Evolutionary conservation across 2,113 vertebrate species (phyloP).

Genomic region (Natator depressus): DNA sequence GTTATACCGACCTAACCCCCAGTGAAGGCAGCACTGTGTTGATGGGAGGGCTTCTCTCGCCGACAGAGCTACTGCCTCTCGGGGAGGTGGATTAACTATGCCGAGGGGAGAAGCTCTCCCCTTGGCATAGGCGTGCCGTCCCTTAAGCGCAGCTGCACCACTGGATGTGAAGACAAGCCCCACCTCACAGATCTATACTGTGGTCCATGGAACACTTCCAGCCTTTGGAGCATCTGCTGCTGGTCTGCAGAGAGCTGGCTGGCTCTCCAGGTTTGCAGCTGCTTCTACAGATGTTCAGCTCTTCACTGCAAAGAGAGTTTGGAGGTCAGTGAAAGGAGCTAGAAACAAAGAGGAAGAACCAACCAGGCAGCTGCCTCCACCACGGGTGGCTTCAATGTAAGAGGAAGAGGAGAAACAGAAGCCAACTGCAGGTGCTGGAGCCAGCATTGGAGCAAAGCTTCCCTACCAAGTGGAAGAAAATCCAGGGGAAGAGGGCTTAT

Average conservation of each 20-base stretch:
- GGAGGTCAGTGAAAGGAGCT: background rate
- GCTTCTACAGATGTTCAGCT: background rate
- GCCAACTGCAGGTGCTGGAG: background rate
- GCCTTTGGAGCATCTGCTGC: background rate
- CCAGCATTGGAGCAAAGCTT: background rate
- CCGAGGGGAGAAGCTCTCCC: background rate
- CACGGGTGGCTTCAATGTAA: background rate
- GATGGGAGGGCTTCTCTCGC: background rate
- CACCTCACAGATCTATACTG: background rate
- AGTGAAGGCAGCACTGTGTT: background rate
- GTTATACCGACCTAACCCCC: no score
- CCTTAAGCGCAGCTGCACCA: background rate
- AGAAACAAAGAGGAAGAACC: background rate
- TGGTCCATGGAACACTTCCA: background rate
- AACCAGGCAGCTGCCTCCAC: background rate
- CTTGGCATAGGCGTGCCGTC: background rate
- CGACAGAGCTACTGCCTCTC: background rate
- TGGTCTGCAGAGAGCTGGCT: rapidly evolving
- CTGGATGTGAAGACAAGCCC: background rate
- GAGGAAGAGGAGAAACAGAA: background rate
- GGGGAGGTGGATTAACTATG: background rate
- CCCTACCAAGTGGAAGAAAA: background rate
- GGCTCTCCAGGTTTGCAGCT: background rate
- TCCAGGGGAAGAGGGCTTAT: background rate
- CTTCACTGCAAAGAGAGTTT: background rate